Evolutionary conservation across 1,140 invertebrate genomes (phyloP).

Genomic region (Ectropis grisescens): DNA sequence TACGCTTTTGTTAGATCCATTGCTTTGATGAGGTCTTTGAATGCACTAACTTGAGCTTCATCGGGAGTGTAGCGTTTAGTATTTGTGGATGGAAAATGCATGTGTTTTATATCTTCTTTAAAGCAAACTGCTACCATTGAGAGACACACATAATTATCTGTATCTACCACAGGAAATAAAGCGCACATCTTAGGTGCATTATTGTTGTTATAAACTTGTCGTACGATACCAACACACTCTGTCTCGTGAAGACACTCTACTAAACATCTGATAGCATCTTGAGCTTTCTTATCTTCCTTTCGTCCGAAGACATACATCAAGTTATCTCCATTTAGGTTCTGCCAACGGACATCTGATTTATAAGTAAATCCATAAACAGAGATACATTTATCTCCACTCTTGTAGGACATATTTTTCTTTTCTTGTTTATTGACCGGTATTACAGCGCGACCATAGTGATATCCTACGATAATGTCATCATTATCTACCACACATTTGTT

Average conservation of each 20-base stretch:
- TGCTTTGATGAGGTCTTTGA: slow-evolving; percentile 57
- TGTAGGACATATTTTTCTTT: slow-evolving; percentile 43
- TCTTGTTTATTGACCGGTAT: slow-evolving; percentile 52
- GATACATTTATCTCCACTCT: slow-evolving; percentile 48
- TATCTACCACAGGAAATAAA: slow-evolving; percentile 57
- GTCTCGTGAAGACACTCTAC: slow-evolving; percentile 42
- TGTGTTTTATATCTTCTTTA: slow-evolving; percentile 64
- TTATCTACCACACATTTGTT: slow-evolving; percentile 27
- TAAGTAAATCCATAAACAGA: slow-evolving; percentile 59
- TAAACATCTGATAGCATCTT: slow-evolving; percentile 47
- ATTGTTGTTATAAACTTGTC: slow-evolving; percentile 55
- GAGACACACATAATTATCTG: slow-evolving; percentile 41
- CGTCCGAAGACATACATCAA: slow-evolving; percentile 50
- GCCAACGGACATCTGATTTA: slow-evolving; percentile 46
- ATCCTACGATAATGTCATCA: slow-evolving; percentile 37
- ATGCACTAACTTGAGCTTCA: slow-evolving; percentile 51
- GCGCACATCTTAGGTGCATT: slow-evolving; percentile 59
- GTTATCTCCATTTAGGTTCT: slow-evolving; percentile 54
- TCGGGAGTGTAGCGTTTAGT: slow-evolving; percentile 40
- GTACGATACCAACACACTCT: slow-evolving; percentile 47
- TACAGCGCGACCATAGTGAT: slow-evolving; percentile 50
- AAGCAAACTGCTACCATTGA: slow-evolving; percentile 51
- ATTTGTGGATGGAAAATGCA: slow-evolving; percentile 53
- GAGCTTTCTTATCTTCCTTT: slow-evolving; percentile 53
- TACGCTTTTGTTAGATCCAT: slow-evolving; percentile 60